Percentiles rank a stretch among this genome's conserved stretches.
phyloP scores from a whole-genome alignment of 2,113 vertebrate genomes.

The Cettia cetti region DNA sequence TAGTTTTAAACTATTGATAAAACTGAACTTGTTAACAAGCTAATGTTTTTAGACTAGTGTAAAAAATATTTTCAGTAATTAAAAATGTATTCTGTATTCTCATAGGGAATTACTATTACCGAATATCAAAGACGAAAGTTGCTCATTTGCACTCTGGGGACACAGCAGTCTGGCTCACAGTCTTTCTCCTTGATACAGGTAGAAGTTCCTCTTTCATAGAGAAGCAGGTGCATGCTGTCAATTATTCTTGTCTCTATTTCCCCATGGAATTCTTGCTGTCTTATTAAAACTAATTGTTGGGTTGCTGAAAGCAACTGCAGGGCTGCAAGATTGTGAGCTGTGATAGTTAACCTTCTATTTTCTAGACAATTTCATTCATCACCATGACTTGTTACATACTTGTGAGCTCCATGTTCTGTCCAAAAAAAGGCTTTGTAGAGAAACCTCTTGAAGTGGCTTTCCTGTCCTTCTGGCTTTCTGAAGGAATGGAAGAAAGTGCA shows the following conservation, averaged over 20 bases:
- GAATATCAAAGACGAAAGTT: not conserved
- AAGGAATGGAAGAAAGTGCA: not conserved
- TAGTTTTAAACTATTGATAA: not conserved
- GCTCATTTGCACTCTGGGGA: not conserved
- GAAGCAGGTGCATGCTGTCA: constrained; percentile 3
- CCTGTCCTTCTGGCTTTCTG: not conserved
- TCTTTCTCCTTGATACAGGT: not conserved
- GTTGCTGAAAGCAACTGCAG: not conserved
- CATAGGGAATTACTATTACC: not conserved
- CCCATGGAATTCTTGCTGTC: not conserved
- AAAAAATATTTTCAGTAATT: not conserved
- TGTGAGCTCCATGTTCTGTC: not conserved
- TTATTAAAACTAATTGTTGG: not conserved
- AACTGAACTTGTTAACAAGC: not conserved
- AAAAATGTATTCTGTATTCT: not conserved
- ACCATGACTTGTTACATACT: not conserved
- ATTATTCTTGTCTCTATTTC: not conserved
- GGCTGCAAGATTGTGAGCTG: not conserved
- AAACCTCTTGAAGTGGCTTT: not conserved
- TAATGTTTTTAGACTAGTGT: not conserved
- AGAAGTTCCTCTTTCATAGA: not conserved
- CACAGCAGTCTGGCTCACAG: not conserved
- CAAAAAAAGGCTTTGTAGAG: not conserved
- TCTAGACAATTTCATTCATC: not conserved
- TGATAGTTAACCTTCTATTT: not conserved